Conservation (phyloP, 2,888 invertebrate species). For the Antitype chi region DNA sequence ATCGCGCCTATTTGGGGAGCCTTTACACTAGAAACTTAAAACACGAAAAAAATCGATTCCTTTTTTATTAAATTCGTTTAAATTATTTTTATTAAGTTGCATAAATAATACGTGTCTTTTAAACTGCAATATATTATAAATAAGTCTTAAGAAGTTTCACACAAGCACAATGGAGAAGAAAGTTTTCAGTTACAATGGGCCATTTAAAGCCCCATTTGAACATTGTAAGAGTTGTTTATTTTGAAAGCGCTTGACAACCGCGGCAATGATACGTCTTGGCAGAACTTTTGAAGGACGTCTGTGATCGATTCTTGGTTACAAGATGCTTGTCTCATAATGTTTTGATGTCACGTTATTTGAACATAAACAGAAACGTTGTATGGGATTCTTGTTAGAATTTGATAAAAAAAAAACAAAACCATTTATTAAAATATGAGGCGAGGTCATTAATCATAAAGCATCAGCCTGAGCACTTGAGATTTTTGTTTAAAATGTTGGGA, state of each 20-base stretch:
- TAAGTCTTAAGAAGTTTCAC: conserved; percentile 43
- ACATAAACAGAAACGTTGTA: not conserved
- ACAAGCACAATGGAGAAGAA: conserved; percentile 41
- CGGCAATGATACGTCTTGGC: conserved; percentile 49
- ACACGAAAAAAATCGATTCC: no score
- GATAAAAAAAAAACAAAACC: not conserved
- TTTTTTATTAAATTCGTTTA: no score
- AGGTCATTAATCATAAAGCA: not conserved
- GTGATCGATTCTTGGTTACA: conserved; percentile 34
- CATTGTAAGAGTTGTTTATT: conserved; percentile 57
- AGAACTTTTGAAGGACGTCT: conserved; percentile 53
- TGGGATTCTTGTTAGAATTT: not conserved
- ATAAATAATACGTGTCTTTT: conserved; percentile 5
- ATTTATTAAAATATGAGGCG: not conserved
- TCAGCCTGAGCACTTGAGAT: not conserved
- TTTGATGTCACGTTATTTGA: conserved; percentile 19
- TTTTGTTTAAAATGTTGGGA: not conserved
- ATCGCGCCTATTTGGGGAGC: no score
- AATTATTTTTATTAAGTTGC: not conserved
- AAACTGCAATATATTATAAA: conserved; percentile 34
- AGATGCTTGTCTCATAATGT: conserved; percentile 24
- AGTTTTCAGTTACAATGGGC: conserved; percentile 52
- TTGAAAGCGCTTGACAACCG: conserved; percentile 40
- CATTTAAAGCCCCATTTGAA: conserved; percentile 58
- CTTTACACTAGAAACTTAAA: no score